Conservation (phyloP, 53 echinoderm and acorn worm species). For the Antedon mediterranea region DNA sequence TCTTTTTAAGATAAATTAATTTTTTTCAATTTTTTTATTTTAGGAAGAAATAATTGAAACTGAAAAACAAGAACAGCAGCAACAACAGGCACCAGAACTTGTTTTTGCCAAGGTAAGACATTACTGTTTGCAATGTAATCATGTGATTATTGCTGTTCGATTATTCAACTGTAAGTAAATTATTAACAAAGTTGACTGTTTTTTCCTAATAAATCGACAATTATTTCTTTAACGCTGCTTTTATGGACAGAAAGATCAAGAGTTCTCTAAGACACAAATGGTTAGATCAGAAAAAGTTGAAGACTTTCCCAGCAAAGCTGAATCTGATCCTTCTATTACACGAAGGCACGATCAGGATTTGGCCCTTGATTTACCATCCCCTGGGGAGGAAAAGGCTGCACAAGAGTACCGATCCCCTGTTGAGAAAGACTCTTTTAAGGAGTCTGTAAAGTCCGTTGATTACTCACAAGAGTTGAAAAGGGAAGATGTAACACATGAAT, state of each 20-base stretch:
- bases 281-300: background rate
- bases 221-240: background rate
- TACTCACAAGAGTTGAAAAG: background rate
- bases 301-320: background rate
- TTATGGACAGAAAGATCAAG: background rate
- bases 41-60: background rate
- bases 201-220: too few relatives aligned
- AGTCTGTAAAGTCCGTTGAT: background rate
- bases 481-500: slow-evolving; percentile 21
- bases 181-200: too few relatives aligned
- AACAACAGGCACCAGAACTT: background rate
- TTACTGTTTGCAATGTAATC: too few relatives aligned
- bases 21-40: background rate
- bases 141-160: too few relatives aligned
- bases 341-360: background rate
- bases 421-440: background rate
- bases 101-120: background rate
- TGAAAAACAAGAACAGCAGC: background rate
- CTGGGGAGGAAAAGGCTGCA: background rate
- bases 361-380: background rate
- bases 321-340: background rate
- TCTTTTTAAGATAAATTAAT: too few relatives aligned
- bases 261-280: background rate
- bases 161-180: too few relatives aligned
- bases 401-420: background rate